These are phyloP conservation scores for Condylura cristata DNA, from an alignment of 2,113 vertebrate species.

Conservation along the genomic window DNA sequence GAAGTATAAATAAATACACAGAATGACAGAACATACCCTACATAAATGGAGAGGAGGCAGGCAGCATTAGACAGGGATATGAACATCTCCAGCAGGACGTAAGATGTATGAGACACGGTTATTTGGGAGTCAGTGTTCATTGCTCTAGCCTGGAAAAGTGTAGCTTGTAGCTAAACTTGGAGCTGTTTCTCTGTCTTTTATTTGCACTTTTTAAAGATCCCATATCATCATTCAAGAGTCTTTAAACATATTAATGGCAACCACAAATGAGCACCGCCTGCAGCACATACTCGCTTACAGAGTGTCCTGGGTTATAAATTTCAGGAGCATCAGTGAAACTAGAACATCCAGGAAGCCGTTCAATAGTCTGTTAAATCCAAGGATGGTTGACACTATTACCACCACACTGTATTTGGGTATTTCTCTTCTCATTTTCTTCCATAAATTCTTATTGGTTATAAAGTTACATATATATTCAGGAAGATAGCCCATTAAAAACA, in stretches of 20 bases:
- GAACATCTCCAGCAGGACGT: rapidly evolving
- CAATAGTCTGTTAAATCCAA: not conserved
- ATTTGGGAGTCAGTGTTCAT: not conserved
- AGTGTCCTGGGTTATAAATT: not conserved
- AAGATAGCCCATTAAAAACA: not conserved
- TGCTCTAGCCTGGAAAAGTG: no score
- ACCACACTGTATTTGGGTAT: not conserved
- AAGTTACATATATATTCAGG: no score
- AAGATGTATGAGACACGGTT: not conserved
- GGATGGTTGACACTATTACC: not conserved
- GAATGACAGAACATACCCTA: not conserved
- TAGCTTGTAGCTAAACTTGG: not conserved
- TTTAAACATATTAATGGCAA: not conserved
- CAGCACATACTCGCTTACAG: not conserved
- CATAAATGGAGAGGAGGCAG: not conserved
- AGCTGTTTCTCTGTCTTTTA: not conserved
- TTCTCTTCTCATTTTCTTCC: not conserved
- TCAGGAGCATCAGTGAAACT: not conserved
- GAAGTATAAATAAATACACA: not conserved
- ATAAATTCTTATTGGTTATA: not conserved
- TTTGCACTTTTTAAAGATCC: not conserved
- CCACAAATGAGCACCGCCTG: not conserved
- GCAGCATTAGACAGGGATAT: not conserved
- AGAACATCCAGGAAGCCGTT: not conserved
- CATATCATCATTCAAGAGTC: not conserved